Evolutionary conservation across 2,888 invertebrate species (phyloP).

Genomic region (Leucoma salicis): DNA sequence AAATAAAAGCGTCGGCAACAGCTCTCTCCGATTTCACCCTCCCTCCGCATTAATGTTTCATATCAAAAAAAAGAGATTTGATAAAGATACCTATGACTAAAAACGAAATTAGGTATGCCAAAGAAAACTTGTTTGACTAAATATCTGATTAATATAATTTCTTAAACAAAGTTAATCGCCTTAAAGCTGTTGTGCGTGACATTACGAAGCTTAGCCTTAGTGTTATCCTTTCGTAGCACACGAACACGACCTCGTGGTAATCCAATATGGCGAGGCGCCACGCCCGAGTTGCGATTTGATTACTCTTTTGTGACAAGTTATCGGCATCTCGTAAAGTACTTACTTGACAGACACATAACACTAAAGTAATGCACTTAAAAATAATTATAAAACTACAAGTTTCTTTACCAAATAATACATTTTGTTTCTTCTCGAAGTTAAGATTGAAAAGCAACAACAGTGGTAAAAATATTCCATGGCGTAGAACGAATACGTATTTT

Average conservation of each 20-base stretch:
- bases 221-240: conserved; percentile 66
- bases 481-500: conserved; percentile 18
- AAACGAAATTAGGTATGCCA: too few relatives aligned
- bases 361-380: not conserved
- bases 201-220: conserved; percentile 67
- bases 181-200: conserved; percentile 49
- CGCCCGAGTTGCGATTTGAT: conserved; percentile 61
- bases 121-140: too few relatives aligned
- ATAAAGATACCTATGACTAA: too few relatives aligned
- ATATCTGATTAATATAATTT: too few relatives aligned
- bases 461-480: not conserved
- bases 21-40: too few relatives aligned
- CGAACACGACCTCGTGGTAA: conserved; percentile 70
- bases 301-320: conserved; percentile 52
- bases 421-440: not conserved
- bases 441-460: not conserved
- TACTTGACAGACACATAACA: not conserved
- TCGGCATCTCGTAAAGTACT: conserved; percentile 16
- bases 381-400: not conserved
- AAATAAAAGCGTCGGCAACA: too few relatives aligned
- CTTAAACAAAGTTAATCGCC: not conserved
- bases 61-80: too few relatives aligned
- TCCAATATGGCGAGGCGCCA: conserved; percentile 69
- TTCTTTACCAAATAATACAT: not conserved
- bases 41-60: too few relatives aligned